Evolutionary conservation across 2,888 invertebrate species (phyloP).

Genomic region (Drosophila eohydei): DNA sequence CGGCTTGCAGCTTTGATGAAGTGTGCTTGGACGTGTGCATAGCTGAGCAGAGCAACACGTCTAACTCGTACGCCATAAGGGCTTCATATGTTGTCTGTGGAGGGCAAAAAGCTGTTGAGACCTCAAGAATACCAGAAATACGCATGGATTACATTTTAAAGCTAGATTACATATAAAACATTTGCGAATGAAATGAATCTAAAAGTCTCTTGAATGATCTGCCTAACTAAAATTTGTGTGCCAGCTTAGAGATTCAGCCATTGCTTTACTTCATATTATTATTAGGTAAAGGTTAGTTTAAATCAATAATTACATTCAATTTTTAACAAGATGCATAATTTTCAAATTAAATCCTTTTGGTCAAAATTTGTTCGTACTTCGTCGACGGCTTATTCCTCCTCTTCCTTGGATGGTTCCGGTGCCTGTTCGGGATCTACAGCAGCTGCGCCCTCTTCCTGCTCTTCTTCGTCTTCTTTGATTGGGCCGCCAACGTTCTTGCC

Average conservation of each 20-base stretch:
- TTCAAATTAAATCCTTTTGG: not conserved
- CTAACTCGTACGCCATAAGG: slow-evolving; percentile 7
- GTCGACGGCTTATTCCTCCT: slow-evolving; percentile 26
- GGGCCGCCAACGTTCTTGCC: slow-evolving; percentile 45
- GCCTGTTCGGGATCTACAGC: slow-evolving; percentile 7
- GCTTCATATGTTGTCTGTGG: not conserved
- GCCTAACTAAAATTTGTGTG: not conserved
- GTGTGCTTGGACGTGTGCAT: slow-evolving; percentile 16
- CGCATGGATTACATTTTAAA: not conserved
- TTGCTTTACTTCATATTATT: too few relatives aligned
- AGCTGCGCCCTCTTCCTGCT: not conserved
- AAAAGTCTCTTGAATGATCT: not conserved
- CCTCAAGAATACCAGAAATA: not conserved
- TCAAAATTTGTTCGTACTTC: not conserved
- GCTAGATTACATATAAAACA: not conserved
- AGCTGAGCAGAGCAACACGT: slow-evolving; percentile 24
- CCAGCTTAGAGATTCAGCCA: not conserved
- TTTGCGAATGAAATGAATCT: not conserved
- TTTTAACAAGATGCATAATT: not conserved
- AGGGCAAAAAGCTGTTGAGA: not conserved
- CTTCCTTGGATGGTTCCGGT: slow-evolving; percentile 25
- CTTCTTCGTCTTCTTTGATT: slow-evolving; percentile 4
- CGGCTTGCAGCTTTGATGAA: slow-evolving; percentile 30
- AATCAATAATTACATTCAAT: not conserved
- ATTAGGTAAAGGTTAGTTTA: too few relatives aligned